Base-by-base conservation (phyloP, 2,113 vertebrate species). In the Hyperoodon ampullatus region DNA sequence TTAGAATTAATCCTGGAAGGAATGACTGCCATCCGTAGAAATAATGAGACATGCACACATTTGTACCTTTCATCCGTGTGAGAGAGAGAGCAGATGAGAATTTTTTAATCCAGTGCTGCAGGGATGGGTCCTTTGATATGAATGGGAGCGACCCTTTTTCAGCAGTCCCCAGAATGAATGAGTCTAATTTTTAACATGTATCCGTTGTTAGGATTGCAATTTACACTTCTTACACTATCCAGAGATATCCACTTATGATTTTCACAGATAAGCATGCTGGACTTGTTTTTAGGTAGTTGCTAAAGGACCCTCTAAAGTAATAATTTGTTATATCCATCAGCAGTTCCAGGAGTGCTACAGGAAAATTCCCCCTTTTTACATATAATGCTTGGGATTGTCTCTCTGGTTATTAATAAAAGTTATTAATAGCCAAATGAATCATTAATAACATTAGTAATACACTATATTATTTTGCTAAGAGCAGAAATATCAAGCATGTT, bases 381-480 rank as follows among this genome's bases (percentile, higher is more conserved):
- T 42, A 42, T 35, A 87, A 86, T 70, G 81, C 66, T 88, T 95
- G 39, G 42, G 96, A 86, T 81, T 77, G 33, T 66, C 70, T 96
- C 70, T 71, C 90, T 93, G 16, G 75, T 74, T 74, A 53, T 94
- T 96, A 92, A 58, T 84, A 19, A 23, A 92, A 70, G 28, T 55
- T 87, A 72, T 68, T 91, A 85, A 47, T 75, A 72, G 75, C 83
- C 80, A 94, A 71, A 66, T 90, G 65, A 97, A 94, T 81, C 88
- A 89, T 55, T 84, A 92, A 33, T 89, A 90, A 66, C 30, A 19
- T 94, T 85, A 92, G 42, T 92, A 96, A 97, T 86, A 93, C 90
- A 93, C 80, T 88, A 75, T 95, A 97, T 98, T 98, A 98, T 98
- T 98, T 98, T 98, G 93, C 98, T 98, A 97, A 93, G 85, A 84